Evolutionary conservation across 2,113 vertebrate genomes (phyloP), one percentile per base, ranked within the genome.

Genomic region (Cnemophilus loriae): DNA sequence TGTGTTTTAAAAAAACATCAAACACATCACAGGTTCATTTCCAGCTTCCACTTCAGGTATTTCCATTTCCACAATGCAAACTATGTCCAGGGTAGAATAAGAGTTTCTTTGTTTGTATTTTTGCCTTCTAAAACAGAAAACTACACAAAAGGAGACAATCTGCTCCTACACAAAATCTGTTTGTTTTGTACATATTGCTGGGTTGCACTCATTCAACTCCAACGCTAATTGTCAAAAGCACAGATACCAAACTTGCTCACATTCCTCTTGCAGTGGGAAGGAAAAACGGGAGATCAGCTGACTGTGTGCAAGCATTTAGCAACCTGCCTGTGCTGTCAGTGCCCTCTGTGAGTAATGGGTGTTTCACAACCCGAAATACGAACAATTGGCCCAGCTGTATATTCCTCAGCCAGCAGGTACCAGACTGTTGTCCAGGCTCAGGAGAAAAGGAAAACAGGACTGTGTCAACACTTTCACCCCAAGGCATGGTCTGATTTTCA

Each of bases 281-380:
- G 65, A 52, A 74, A 70, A 77, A 89, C 2, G 11, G 30, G 35
- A 50, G 46, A 89, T 80, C 90, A 95, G 92, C 73, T 86, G 92
- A 95, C 64, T 50, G 59, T 8, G 1, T 56, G 78, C 19, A 49
- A 91, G 90, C 68, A 39, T 91, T 89, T 90, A 94, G 95, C 93
- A 98, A 98, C 91, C 87, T 96, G 91, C 75, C 87, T 87, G 55
- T 30, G 71, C 87, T 90, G 84, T 89, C 95, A 79, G 78, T 96
- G 95, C 86, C 95, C 93, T 94, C 59, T 1, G 4, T 68, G 73
- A 94, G 84, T 30, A 53, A 93, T 59, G 83, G 59, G 89, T 90
- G 95, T 97, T 97, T 98, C 97, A 97, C 92, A 96, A 96, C 79
- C 22, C 1, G 55, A 98, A 93, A 96, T 47, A 90, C 6, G 13